Conservation (phyloP, 2,888 invertebrate species). For the Mimachlamys varia region DNA sequence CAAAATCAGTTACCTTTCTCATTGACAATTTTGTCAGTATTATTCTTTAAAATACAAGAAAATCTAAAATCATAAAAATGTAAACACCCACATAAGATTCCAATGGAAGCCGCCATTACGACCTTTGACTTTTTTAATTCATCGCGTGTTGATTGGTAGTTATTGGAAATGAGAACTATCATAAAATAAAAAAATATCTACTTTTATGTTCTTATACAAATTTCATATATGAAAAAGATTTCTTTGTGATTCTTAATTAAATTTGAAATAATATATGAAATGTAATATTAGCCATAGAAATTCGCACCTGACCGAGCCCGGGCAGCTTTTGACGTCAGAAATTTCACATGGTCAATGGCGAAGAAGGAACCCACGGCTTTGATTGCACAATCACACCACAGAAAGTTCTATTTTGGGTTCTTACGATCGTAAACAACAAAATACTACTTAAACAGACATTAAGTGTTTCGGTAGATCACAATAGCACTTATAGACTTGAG, state of each 20-base stretch:
- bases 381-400: conserved; percentile 59
- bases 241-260: neutral
- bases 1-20: too few relatives aligned
- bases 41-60: too few relatives aligned
- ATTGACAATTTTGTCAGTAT: too few relatives aligned
- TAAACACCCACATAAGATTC: neutral
- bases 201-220: neutral
- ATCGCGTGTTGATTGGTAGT: conserved; percentile 15
- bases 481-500: neutral
- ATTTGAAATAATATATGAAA: neutral
- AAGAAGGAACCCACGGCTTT: conserved; percentile 45
- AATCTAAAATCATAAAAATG: neutral
- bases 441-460: neutral
- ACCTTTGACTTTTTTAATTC: conserved; percentile 42
- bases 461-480: conserved; percentile 6
- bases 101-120: conserved; percentile 50
- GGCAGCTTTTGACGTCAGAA: conserved; percentile 63
- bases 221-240: neutral
- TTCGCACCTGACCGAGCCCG: neutral
- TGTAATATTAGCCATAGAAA: neutral
- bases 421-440: neutral
- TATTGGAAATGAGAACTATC: neutral
- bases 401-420: conserved; percentile 33
- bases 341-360: conserved; percentile 67
- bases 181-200: neutral